Evolutionary conservation across 2,888 invertebrate species (phyloP), one percentile per base, ranked within the genome.

Genomic region (Caenorhabditis sulstoni): DNA sequence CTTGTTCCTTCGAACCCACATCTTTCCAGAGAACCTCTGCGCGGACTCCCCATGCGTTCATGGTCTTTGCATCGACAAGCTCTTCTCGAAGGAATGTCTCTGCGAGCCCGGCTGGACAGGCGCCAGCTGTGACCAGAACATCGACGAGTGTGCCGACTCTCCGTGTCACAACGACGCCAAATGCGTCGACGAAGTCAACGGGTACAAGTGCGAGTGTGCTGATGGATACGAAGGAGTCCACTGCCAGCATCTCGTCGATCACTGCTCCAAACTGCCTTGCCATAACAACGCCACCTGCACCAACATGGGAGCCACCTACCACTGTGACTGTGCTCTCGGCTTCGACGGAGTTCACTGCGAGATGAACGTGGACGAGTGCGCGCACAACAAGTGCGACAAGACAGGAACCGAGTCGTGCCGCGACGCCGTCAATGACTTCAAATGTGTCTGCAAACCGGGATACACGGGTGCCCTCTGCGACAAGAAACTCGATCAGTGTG

Each of bases 101-200:
- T 89, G 85, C 59, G 76, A 83, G 18, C 67, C 76, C 7, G 85
- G 85, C 29, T 85, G 83, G 83, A 66, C 65, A 4, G 84, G 84
- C 18, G 44, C 50, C 5, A 75, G 71, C 37, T 90, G 90, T 70
- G 89, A 90, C 23, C 64, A 78, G 29, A 87, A 90, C 67, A 94
- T 96, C 77, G 96, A 97, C 90, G 95, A 96, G 86, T 97, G 97
- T 89, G 94, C 94, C 29, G 94, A 94, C 0, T 93, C 94, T 80
- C 97, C 97, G 0, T 99, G 99, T 89, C 93, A 94, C 86, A 97
- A 98, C 91, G 95, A 94, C 41, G 98, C 96, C 0, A 94, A 94
- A 83, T 99, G 99, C 91, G 93, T 94, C 35, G 97, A 98, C 90
- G 92, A 94, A 71, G 85, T 88, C 55, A 93, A 95, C 87, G 95